Evolutionary conservation across 2,888 invertebrate species (phyloP).

Genomic region (Leptopilina drosophilae): DNA sequence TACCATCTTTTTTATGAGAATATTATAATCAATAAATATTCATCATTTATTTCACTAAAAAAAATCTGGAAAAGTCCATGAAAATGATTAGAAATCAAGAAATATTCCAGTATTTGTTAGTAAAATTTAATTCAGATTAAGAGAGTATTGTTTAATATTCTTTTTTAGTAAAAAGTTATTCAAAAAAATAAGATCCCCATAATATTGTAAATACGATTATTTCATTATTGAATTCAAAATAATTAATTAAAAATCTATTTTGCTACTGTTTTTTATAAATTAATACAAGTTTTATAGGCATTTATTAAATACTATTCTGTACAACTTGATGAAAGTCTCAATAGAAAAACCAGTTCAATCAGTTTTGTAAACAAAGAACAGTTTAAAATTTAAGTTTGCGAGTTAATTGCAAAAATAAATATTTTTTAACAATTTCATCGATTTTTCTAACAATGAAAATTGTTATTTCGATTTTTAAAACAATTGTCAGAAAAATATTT

Average conservation of each 20-base stretch:
- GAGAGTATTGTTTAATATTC: too few species aligned
- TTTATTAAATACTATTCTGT: conserved; percentile 27
- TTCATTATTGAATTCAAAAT: conserved; percentile 31
- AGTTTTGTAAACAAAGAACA: neutral
- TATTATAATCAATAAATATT: too few species aligned
- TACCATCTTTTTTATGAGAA: too few species aligned
- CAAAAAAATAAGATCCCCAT: neutral
- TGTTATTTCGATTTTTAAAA: neutral
- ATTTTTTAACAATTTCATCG: neutral
- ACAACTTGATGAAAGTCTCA: conserved; percentile 12
- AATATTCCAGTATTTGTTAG: too few species aligned
- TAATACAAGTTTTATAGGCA: neutral
- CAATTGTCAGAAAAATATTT: neutral
- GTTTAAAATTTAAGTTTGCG: conserved; percentile 7
- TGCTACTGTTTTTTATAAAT: neutral
- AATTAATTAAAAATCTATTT: conserved; percentile 9
- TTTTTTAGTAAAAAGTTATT: neutral
- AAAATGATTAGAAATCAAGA: too few species aligned
- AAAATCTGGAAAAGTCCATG: too few species aligned
- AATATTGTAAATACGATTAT: neutral
- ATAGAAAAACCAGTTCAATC: neutral
- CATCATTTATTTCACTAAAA: too few species aligned
- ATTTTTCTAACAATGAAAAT: neutral
- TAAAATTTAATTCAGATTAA: too few species aligned
- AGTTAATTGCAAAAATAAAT: neutral